Base-by-base conservation (phyloP, 30 jellyfish, hydroid and myxozoan genomes). In the Aurelia aurita complex sp. Pacific region DNA sequence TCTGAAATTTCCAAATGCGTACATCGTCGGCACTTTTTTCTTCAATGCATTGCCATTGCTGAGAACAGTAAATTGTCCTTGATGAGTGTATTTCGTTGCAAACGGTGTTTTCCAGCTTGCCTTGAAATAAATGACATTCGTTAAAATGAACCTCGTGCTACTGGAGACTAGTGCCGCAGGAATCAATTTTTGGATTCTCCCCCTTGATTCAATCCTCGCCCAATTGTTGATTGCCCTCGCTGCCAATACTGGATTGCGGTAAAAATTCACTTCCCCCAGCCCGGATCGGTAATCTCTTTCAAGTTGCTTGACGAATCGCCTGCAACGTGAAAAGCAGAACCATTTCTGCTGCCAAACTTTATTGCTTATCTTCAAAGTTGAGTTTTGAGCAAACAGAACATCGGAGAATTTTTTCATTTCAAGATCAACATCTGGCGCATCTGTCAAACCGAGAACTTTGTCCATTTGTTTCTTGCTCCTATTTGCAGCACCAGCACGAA, bases 21-120 rank as follows among this genome's bases (percentile, higher is more conserved):
- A 92, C 98, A 92, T 92, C 90, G 93, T 88, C 16, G 88, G 77
- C 32, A 87, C 97, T 38, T 64, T 54, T 52, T 87, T 79, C 38
- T 33, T 12, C 35, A 74, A 33, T 53, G 10, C 18, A 8, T 64
- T 18, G 36, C 87, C 77, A 5, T 67, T 53, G 1, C 10, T 18
- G 35, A 85, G 7, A 54, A 62, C 52, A 4, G 62, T 14, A 73
- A 92, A 92, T 19, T 19, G 17, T 46, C 80, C 33, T 17, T 29
- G 60, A 6, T 40, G 68, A 50, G 97, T 92, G 33, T 72, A 34
- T 34, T 60, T 53, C 19, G 35, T 67, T 0, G 38, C n/a, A 68
- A 92, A 92, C 67, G 79, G 63, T n/a, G 73, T 29, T 61, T 73
- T 43, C 98, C 98, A 92, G 16, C 76, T 54, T 36, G 89, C 95